These are phyloP conservation scores for Crypturellus undulatus DNA, from an alignment of 2,113 vertebrate genomes.

Conservation along the genomic window DNA sequence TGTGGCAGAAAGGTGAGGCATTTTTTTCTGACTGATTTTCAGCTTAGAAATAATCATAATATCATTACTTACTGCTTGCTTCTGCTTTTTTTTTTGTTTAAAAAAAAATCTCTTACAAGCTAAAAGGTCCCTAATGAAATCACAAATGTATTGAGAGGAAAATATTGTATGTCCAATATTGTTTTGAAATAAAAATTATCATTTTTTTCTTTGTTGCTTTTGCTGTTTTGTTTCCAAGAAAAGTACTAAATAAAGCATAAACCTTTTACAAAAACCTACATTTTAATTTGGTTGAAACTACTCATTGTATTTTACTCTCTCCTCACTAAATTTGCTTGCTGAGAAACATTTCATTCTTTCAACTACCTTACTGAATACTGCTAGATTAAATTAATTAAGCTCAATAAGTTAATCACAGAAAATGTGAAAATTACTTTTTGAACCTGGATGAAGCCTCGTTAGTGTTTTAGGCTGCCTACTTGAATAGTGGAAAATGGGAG, in stretches of 20 bases:
- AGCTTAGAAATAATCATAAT: background rate
- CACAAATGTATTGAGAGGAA: background rate
- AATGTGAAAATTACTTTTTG: background rate
- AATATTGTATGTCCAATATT: background rate
- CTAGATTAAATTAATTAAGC: background rate
- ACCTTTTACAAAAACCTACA: background rate
- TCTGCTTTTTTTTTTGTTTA: background rate
- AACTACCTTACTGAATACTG: background rate
- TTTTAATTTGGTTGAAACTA: background rate
- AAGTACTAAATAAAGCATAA: background rate
- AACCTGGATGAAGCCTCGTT: background rate
- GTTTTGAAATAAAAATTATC: background rate
- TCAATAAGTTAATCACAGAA: background rate
- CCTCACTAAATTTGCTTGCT: background rate
- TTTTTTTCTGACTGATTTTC: background rate
- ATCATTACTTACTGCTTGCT: background rate
- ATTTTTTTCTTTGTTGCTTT: background rate
- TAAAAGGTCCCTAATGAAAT: background rate
- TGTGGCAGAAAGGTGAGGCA: background rate
- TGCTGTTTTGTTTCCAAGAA: background rate
- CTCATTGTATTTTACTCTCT: background rate
- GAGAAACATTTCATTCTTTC: background rate
- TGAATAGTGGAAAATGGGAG: background rate
- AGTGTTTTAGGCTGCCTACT: background rate
- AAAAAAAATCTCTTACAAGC: background rate